Evolutionary conservation across 1,140 invertebrate species (phyloP).

Genomic region (Popillia japonica): DNA sequence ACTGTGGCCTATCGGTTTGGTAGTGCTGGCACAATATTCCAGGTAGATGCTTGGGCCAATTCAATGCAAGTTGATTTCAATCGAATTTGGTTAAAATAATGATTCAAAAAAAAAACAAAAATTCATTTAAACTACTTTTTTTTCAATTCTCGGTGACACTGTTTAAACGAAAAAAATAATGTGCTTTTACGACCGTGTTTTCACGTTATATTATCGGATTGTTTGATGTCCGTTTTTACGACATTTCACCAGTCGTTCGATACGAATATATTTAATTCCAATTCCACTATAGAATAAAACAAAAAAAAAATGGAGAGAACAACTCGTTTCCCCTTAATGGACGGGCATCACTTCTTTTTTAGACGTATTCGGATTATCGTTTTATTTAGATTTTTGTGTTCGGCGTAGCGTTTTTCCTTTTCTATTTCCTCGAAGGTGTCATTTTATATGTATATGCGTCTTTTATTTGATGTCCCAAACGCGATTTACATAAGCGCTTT

Average conservation of each 20-base stretch:
- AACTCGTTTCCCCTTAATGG: too few relatives aligned
- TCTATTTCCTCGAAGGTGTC: slow-evolving; percentile 7
- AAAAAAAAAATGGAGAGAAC: too few relatives aligned
- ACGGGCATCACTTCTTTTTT: neutral
- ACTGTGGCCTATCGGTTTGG: too few relatives aligned
- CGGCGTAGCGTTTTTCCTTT: neutral
- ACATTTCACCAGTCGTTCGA: neutral
- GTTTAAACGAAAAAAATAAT: too few relatives aligned
- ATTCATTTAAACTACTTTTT: too few relatives aligned
- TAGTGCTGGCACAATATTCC: too few relatives aligned
- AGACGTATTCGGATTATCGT: neutral
- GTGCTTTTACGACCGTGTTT: neutral
- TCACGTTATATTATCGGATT: neutral
- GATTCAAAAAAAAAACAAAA: too few relatives aligned
- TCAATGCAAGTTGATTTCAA: too few relatives aligned
- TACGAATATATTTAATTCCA: neutral
- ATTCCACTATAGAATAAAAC: neutral
- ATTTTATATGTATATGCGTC: neutral
- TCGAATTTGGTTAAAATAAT: too few relatives aligned
- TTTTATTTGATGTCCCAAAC: neutral
- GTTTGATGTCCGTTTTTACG: slow-evolving; percentile 9
- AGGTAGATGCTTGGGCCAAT: too few relatives aligned
- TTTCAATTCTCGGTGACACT: too few relatives aligned
- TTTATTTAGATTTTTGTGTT: neutral
- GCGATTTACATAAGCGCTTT: neutral